Evolutionary conservation across 2,797 vertebrate species (phyloP), one percentile per base, ranked within the genome.

Genomic region (Malacoctenus gilli): DNA sequence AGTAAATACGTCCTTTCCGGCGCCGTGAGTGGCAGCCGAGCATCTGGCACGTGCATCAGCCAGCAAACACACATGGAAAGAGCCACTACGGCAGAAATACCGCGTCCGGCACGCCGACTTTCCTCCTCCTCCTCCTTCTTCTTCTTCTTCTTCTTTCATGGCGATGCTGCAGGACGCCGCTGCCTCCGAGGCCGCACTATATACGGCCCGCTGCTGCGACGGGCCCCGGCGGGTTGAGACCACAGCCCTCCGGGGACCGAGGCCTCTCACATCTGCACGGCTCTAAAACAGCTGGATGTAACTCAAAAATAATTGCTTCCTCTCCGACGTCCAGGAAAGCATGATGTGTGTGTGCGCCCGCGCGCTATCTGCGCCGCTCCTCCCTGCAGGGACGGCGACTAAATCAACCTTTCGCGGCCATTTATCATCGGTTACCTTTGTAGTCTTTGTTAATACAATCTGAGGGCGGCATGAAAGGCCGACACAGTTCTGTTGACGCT

Each of bases 221-320:
- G 71, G 82, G 83, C 58, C 80, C 41, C 30, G 8, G 1, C 11
- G 92, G 88, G 92, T 91, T 91, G 84, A 67, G 83, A 71, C 72
- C 83, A 58, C 83, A 59, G 77, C 64, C 65, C 82, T 86, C 90
- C 77, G 78, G 81, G 89, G 90, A 91, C 78, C 68, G 64, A 85
- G 89, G 88, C 75, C 79, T 84, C 84, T 89, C 69, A 91, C 92
- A 93, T 94, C 89, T 94, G 92, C 86, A 77, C 67, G 70, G 85
- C 74, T 75, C 77, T 1, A 59, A 84, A 89, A 83, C 92, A 94
- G 93, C 93, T 94, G 93, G 89, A 92, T 85, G 89, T 88, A 93
- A 87, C 91, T 91, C 87, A 84, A 81, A 89, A 89, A 88, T 92
- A 92, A 93, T 93, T 89, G 87, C 92, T 95, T 95, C 92, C 93